A percentile compares a stretch with the other conserved stretches of the same genome.
These are phyloP conservation scores for Gnatocerus cornutus DNA, from an alignment of 2,888 invertebrate species.

Conservation along the genomic window DNA sequence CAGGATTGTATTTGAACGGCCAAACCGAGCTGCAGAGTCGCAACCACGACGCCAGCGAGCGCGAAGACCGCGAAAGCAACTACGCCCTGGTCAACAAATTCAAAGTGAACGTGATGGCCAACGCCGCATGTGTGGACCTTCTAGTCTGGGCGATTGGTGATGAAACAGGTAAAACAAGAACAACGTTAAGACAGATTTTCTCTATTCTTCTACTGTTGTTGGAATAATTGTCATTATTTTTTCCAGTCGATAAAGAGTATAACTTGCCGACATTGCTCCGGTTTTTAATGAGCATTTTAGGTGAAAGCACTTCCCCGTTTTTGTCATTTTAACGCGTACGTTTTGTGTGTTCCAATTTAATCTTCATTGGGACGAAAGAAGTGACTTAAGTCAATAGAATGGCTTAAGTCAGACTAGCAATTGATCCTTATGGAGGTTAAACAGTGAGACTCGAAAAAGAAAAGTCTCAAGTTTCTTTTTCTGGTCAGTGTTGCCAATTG, in stretches of 20 bases:
- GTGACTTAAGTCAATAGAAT: too few relatives aligned
- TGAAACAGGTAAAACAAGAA: conserved; percentile 84
- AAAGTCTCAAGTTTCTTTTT: too few relatives aligned
- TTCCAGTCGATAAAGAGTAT: conserved; percentile 83
- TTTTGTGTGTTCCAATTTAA: conserved; percentile 37
- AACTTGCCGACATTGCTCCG: conserved; percentile 82
- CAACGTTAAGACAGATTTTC: too few relatives aligned
- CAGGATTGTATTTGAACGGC: conserved; percentile 91
- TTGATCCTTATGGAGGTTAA: conserved; percentile 18
- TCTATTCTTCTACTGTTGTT: conserved; percentile 4
- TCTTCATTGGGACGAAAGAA: conserved; percentile 15
- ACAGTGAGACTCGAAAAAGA: neutral
- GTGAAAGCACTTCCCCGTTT: conserved; percentile 67
- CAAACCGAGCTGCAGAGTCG: conserved; percentile 93
- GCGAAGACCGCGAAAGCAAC: conserved; percentile 87
- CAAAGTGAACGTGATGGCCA: conserved; percentile 96
- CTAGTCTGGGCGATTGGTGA: conserved; percentile 98
- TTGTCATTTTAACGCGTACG: conserved; percentile 43
- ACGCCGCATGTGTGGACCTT: conserved; percentile 97
- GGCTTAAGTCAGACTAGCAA: neutral
- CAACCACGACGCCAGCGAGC: conserved; percentile 88
- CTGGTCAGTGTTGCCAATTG: neutral
- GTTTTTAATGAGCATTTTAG: conserved; percentile 81
- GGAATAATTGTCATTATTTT: conserved; percentile 54
- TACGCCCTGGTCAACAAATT: conserved; percentile 90